Evolutionary conservation across 2,797 vertebrate genomes (phyloP).

Genomic region (Hydrolagus colliei): DNA sequence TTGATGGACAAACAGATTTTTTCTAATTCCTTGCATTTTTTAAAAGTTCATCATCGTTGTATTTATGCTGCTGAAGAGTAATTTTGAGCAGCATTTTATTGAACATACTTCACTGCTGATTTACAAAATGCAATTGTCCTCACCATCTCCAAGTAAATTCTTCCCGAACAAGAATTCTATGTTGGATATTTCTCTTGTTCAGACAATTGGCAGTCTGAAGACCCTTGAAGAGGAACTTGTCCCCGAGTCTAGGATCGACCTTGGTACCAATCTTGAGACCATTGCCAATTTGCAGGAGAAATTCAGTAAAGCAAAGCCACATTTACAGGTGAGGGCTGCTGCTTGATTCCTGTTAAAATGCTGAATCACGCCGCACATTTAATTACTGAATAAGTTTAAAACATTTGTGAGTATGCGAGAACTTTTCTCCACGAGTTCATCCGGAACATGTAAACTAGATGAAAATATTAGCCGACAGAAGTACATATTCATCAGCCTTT

Average conservation of each 20-base stretch:
- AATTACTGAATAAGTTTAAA: not conserved
- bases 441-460: not conserved
- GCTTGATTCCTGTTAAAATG: not conserved
- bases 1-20: not conserved
- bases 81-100: not conserved
- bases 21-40: not conserved
- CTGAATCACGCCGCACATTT: not conserved
- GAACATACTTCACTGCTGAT: not conserved
- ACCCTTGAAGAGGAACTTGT: constrained; percentile 64
- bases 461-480: not conserved
- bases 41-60: not conserved
- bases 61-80: not conserved
- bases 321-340: constrained; percentile 61
- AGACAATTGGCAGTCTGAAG: constrained; percentile 66
- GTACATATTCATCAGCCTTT: not conserved
- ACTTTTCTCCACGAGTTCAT: not conserved
- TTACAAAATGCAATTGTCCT: not conserved
- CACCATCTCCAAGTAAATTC: not conserved
- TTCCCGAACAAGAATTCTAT: not conserved
- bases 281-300: constrained; percentile 59
- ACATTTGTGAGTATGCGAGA: not conserved
- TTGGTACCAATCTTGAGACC: constrained; percentile 62
- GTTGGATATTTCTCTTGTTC: constrained; percentile 32
- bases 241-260: constrained; percentile 62
- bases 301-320: constrained; percentile 65